Percentiles rank a stretch among this genome's conserved stretches.
phyloP scores from a whole-genome alignment of 2,797 vertebrate species.

The Darevskia nairensis region DNA sequence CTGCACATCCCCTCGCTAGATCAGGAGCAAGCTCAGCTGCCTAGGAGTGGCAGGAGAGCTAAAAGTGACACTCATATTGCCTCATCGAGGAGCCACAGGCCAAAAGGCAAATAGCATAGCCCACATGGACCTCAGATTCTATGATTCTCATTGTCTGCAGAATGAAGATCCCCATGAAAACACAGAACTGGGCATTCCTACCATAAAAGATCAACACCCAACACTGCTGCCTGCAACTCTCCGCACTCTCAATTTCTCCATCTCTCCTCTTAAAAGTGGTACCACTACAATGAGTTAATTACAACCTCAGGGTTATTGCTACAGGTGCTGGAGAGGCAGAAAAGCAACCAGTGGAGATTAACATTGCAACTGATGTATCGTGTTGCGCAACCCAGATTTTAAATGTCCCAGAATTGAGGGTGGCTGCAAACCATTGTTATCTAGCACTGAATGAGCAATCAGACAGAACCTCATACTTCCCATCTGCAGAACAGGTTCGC shows the following conservation, averaged over 20 bases:
- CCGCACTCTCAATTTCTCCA: neutral
- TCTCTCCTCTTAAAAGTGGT: neutral
- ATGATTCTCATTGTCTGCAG: neutral
- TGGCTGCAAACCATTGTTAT: neutral
- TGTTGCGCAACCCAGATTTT: neutral
- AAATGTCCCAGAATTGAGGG: neutral
- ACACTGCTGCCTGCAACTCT: neutral
- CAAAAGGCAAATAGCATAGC: neutral
- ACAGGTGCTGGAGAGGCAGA: neutral
- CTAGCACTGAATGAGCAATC: neutral
- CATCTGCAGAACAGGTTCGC: conserved; percentile 2
- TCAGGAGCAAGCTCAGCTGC: neutral
- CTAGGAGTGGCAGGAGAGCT: neutral
- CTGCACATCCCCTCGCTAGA: too few species aligned
- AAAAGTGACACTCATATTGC: neutral
- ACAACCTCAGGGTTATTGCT: neutral
- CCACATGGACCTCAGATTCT: neutral
- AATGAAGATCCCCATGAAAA: neutral
- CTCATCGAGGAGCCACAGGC: neutral
- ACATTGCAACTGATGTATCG: neutral
- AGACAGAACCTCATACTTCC: neutral
- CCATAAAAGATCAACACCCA: neutral
- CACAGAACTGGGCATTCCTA: neutral
- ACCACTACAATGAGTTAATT: neutral
- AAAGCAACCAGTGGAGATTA: neutral